A percentile compares a stretch with the other conserved stretches of the same genome.
phyloP scores from a whole-genome alignment of 2,888 invertebrate genomes.

The Mesoligia furuncula region DNA sequence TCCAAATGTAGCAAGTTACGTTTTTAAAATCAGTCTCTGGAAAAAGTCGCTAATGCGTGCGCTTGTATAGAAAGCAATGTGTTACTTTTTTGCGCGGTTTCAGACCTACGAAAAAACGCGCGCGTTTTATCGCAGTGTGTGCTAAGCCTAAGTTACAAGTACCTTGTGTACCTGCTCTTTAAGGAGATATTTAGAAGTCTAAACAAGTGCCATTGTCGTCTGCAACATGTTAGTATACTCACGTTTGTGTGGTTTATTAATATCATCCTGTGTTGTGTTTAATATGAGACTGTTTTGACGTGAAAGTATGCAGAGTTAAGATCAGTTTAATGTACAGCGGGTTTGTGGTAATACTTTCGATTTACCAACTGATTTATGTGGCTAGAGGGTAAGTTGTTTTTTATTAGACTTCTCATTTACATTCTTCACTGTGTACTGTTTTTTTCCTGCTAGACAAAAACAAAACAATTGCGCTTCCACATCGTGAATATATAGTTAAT shows the following conservation, averaged over 20 bases:
- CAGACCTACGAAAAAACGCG: too few species aligned
- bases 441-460: neutral
- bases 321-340: neutral
- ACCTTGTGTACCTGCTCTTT: conserved; percentile 32
- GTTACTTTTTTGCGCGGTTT: too few species aligned
- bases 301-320: neutral
- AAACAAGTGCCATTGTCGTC: conserved; percentile 44
- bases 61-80: too few species aligned
- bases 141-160: conserved; percentile 44
- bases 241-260: conserved; percentile 27
- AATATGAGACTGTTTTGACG: neutral
- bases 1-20: too few species aligned
- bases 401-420: neutral
- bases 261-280: neutral
- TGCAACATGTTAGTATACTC: conserved; percentile 25
- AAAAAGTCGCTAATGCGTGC: too few species aligned
- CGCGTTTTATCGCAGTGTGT: too few species aligned
- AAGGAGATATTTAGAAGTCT: conserved; percentile 53
- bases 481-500: neutral
- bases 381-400: neutral
- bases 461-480: neutral
- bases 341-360: neutral
- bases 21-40: too few species aligned
- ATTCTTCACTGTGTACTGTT: neutral
- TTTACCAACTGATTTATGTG: neutral